Base-by-base conservation (phyloP, 2,888 invertebrate species). In the Drosophila acutilabella region DNA sequence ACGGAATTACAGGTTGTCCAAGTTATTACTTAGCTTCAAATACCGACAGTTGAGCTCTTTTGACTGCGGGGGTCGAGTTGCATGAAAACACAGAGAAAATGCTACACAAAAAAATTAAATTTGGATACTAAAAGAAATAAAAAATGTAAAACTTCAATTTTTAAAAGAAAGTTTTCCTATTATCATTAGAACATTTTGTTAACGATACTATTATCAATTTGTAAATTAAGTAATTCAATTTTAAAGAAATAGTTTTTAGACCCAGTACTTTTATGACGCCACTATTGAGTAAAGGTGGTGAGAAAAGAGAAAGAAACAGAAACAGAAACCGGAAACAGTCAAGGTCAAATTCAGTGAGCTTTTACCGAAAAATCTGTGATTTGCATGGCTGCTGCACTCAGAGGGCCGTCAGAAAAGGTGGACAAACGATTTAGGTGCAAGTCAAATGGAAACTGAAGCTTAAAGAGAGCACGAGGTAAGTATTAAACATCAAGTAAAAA, bases 1-100 rank as follows among this genome's bases (percentile, higher is more conserved):
- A 53, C 54, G 41, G 64, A 78, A 67, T 67, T 73, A 54, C 26
- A 65, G 62, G 56, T 47, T 30, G 44, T 52, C 61, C 45, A 51
- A 66, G 69, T 69, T 69, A 71, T 80, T 72, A 64, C 67, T 48
- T 51, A 51, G 53, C 36, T 56, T 36, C 16, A 40, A 54, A 59
- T 54, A 52, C 53, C 38, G 67, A 64, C 68, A 67, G 26, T 33
- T 20, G 42, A 51, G 30, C 18, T 18, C 5, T 0, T 26, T 30
- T 2, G 13, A 14, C 18, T 50, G 16, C 2, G 1, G 5, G 30
- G 14, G 30, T 13, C 23, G 26, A 45, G n/a, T 53, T 14, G 10
- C 42, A 20, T 16, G 41, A 13, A 8, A 56, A 45, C 54, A 16
- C 41, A 13, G 13, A 42, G 16, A 30, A 33, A 16, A 13, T 50